Percentiles rank a stretch among this genome's conserved stretches.
Conservation (phyloP, 2,797 vertebrate species). For the Paramormyrops hopkinsi region DNA sequence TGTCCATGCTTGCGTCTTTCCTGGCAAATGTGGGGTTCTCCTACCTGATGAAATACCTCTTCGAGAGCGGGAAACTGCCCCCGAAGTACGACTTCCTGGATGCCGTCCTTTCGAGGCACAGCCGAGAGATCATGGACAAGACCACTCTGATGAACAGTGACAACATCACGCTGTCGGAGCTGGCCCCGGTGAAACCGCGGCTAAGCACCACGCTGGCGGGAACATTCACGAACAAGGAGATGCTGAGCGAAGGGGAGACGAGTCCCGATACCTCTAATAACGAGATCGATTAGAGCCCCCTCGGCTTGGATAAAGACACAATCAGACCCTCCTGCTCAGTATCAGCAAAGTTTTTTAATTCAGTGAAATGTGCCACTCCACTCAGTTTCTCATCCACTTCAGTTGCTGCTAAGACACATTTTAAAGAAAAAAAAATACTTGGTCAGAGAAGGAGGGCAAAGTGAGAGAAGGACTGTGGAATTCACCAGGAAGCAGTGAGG, state of each 20-base stretch:
- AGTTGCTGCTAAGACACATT: conserved; percentile 4
- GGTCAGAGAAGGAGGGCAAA: background rate
- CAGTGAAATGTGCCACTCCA: background rate
- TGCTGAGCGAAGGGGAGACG: conserved; percentile 78
- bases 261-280: conserved; percentile 82
- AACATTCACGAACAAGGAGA: conserved; percentile 87
- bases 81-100: conserved; percentile 90
- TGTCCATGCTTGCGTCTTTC: conserved; percentile 89
- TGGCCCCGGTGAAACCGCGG: conserved; percentile 81
- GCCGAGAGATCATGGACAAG: conserved; percentile 94
- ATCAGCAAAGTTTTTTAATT: background rate
- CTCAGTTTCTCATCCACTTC: background rate
- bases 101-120: conserved; percentile 86
- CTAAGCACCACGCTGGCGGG: conserved; percentile 79
- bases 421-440: background rate
- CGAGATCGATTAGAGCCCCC: conserved; percentile 62
- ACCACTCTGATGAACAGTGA: conserved; percentile 84
- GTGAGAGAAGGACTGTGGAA: background rate
- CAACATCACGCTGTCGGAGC: conserved; percentile 88
- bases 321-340: conserved; percentile 13
- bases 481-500: background rate
- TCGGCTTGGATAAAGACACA: conserved; percentile 6
- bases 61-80: conserved; percentile 85
- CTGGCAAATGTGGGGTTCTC: conserved; percentile 78
- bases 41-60: conserved; percentile 87